Percentiles rank a stretch among this genome's conserved stretches.
These are phyloP conservation scores for Drosophila nigrodunni DNA, from an alignment of 1,140 invertebrate species.

Conservation along the genomic window DNA sequence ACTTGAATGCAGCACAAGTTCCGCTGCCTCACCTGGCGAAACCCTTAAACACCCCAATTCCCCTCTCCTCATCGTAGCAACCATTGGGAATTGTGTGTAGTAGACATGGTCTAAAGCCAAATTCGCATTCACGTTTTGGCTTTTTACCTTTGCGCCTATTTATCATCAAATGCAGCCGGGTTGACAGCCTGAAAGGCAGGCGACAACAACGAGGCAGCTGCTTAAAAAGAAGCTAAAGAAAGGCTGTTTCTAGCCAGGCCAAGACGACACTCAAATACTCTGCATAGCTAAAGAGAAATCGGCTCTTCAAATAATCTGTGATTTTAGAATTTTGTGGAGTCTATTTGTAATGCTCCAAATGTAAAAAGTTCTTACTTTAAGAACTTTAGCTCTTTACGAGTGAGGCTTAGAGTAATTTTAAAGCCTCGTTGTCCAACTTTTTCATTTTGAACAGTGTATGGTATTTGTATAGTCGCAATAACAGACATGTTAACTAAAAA, in stretches of 20 bases:
- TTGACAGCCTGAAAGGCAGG: not conserved
- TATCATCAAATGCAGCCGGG: conserved; percentile 74
- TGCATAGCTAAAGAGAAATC: not conserved
- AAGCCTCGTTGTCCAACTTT: no score
- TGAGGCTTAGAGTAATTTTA: no score
- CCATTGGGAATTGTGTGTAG: conserved; percentile 42
- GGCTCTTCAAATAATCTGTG: no score
- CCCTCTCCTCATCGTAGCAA: not conserved
- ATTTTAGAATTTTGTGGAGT: no score
- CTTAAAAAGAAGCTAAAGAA: conserved; percentile 48
- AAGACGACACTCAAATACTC: conserved; percentile 26
- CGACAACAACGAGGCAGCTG: conserved; percentile 48
- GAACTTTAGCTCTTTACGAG: no score
- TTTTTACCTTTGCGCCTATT: conserved; percentile 83
- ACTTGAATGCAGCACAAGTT: conserved; percentile 51
- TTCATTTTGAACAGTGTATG: not conserved
- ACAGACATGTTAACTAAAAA: conserved; percentile 34
- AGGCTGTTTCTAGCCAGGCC: not conserved
- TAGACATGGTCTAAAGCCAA: conserved; percentile 43
- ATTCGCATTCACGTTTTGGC: conserved; percentile 81
- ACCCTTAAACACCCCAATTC: not conserved
- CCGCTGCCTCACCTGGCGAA: conserved; percentile 49
- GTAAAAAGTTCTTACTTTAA: no score
- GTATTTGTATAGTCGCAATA: not conserved
- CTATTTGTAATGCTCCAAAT: no score